Evolutionary conservation across 2,888 invertebrate species (phyloP).

Genomic region (Celastrina argiolus): DNA sequence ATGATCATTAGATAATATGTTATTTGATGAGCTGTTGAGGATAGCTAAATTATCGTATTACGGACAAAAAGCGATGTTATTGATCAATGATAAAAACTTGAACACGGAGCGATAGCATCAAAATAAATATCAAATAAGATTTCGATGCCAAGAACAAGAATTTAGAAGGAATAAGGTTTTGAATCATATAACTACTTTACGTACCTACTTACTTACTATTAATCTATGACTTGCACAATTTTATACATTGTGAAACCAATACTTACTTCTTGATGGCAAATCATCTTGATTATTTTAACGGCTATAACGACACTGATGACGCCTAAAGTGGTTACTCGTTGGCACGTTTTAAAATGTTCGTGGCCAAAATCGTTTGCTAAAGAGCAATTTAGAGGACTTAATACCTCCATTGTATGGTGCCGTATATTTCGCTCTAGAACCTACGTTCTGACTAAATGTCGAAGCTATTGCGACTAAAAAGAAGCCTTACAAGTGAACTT

Average conservation of each 20-base stretch:
- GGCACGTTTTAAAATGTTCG: not conserved
- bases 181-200: no score
- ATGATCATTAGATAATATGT: no score
- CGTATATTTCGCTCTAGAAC: not conserved
- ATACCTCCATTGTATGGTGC: not conserved
- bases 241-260: not conserved
- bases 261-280: not conserved
- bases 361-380: not conserved
- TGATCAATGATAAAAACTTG: no score
- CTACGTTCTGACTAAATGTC: not conserved
- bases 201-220: no score
- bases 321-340: not conserved
- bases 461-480: not conserved
- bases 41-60: no score
- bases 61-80: no score
- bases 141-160: no score
- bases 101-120: no score
- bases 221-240: no score
- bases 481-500: not conserved
- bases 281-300: not conserved
- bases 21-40: no score
- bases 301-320: not conserved
- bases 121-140: no score
- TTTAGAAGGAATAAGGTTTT: no score
- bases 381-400: constrained; percentile 5